Evolutionary conservation across 2,113 vertebrate species (phyloP), one percentile per base, ranked within the genome.

Genomic region (Epinephelus moara): DNA sequence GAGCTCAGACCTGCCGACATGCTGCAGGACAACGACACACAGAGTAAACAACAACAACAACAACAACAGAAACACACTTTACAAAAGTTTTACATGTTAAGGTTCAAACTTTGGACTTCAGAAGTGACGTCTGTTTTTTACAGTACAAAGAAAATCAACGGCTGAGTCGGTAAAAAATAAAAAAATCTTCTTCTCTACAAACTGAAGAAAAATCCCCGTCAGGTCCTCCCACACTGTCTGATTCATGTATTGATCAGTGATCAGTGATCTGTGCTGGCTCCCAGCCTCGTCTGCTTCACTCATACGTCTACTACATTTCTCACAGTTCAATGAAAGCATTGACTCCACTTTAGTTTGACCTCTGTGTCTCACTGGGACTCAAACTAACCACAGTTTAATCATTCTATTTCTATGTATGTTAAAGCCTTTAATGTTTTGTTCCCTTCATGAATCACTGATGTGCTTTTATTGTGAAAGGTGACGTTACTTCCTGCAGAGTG

Each of bases 1-100:
- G 40, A 67, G 70, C 70, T 69, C 27, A 10, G 12, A 40, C 79
- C 80, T 75, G 75, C 74, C 69, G 45, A 72, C 84, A 85, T 77
- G 78, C 78, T 63, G 19, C 70, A 86, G 66, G 71, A 70, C 70
- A 1, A 60, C 55, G 30, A 61, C 50, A 80, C 52, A 52, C 77
- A 42, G 27, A 60, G 37, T 33, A 78, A 3, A 78, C 62, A 64
- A 57, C 75, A 57, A 8, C 47, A 1, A 67, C 33, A 47, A 81
- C 60, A 79, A 49, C 69, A 25, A n/a, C 14, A 3, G 37, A n/a
- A 52, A 67, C 23, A 79, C 19, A 6, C 59, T 62, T 69, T 69
- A 56, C 53, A 64, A 66, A 75, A 21, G 40, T 55, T 73, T 55
- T 21, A 47, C 52, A 56, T 5, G 37, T 56, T 30, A 80, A 50